Base-by-base conservation (phyloP, 2,797 vertebrate species). In the Sebastes vulpes region DNA sequence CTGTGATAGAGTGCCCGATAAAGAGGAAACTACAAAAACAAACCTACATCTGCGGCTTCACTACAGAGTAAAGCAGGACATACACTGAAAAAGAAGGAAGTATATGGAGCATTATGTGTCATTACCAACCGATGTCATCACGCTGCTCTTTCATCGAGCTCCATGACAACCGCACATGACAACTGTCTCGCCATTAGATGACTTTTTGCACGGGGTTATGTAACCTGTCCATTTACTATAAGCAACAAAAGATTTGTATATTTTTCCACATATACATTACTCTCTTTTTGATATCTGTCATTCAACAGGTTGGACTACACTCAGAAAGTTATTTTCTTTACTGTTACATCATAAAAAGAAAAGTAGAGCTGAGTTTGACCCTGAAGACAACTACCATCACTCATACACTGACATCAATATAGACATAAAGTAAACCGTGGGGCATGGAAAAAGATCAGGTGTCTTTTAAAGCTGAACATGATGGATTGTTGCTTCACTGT, bases 401-500 rank as follows among this genome's bases (percentile, higher is more conserved):
- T 90, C 60, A 79, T 58, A 72, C 3, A 26, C 11, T 32, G 71
- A 76, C 63, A 70, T 48, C 8, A 20, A 61, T 72, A 26, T 10
- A 76, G 69, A 76, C 52, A 68, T 25, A 18, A 48, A 56, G 60
- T 74, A 75, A 91, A 79, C 56, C 1, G 4, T 32, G 4, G 54
- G 65, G 53, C 53, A 60, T 46, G 72, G 78, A 68, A 79, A 82
- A 25, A 61, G 67, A 91, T 84, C 71, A 87, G 61, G 66, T 81
- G 70, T 87, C 81, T 60, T 65, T 79, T 28, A 48, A 63, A 65
- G 53, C 26, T 74, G 79, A 87, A 65, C 6, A 48, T 84, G 87
- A 92, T 93, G 81, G 85, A 93, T 88, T 83, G 63, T 7, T 69
- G 32, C 63, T 57, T 79, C 29, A 5, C 35, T 26, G 20, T 54